Percentiles rank a stretch among this genome's conserved stretches.
Conservation (phyloP, 2,888 invertebrate genomes). For the Tholera decimalis region DNA sequence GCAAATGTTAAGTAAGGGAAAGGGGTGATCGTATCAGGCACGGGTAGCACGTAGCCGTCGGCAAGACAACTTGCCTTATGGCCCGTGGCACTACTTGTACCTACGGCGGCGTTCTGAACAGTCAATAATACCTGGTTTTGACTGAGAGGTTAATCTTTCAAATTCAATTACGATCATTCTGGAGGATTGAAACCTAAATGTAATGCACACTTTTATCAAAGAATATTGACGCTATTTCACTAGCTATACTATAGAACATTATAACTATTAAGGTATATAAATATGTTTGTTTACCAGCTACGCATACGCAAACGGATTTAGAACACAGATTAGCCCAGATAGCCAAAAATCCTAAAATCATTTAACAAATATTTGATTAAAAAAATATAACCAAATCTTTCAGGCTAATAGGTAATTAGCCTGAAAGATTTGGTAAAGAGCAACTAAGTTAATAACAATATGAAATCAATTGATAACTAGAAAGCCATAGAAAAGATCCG, state of each 20-base stretch:
- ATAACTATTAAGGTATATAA: neutral
- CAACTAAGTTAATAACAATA: too few relatives aligned
- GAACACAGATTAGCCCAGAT: too few relatives aligned
- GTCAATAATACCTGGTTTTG: constrained; percentile 40
- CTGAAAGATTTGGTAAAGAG: too few relatives aligned
- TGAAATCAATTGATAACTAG: too few relatives aligned
- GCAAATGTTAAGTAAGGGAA: constrained; percentile 55
- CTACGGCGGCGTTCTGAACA: constrained; percentile 25
- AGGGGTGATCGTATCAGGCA: constrained; percentile 62
- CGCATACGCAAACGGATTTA: too few relatives aligned
- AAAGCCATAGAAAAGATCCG: too few relatives aligned
- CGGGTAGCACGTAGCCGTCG: constrained; percentile 48
- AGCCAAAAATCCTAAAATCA: too few relatives aligned
- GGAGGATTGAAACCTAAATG: constrained; percentile 4
- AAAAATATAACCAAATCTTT: too few relatives aligned
- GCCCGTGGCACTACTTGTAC: constrained; percentile 32
- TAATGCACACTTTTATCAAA: constrained; percentile 8
- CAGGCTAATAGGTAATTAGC: too few relatives aligned
- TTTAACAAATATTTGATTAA: too few relatives aligned
- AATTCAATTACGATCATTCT: constrained; percentile 27
- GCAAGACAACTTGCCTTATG: constrained; percentile 36
- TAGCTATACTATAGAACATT: neutral
- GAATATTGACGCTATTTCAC: neutral
- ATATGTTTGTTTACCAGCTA: too few relatives aligned
- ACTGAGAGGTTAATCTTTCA: constrained; percentile 47